These are phyloP conservation scores for Semotilus atromaculatus DNA, from an alignment of 2,797 vertebrate genomes.

Conservation along the genomic window DNA sequence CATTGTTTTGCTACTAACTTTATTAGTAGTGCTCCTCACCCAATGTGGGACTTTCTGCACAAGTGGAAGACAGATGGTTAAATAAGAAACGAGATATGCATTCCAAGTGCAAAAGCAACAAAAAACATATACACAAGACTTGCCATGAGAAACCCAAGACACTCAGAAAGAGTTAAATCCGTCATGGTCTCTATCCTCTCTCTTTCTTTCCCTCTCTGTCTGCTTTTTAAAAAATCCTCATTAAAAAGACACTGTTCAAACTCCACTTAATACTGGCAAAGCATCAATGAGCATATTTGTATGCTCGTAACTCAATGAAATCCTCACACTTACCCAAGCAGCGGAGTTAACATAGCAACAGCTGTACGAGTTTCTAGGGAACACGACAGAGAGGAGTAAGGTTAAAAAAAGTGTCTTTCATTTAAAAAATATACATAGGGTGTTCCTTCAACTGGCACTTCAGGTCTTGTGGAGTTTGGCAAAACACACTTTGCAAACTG, in stretches of 20 bases:
- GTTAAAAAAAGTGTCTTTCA: neutral
- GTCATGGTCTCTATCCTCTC: constrained; percentile 27
- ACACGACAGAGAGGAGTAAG: neutral
- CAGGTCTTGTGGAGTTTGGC: neutral
- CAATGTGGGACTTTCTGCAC: constrained; percentile 24
- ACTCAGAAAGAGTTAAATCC: constrained; percentile 21
- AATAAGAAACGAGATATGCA: constrained; percentile 35
- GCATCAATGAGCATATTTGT: constrained; percentile 38
- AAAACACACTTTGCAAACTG: neutral
- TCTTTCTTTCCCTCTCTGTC: neutral
- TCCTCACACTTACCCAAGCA: constrained; percentile 21
- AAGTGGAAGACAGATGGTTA: constrained; percentile 50
- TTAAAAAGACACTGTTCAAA: constrained; percentile 46
- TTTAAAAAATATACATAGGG: neutral
- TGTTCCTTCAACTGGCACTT: neutral
- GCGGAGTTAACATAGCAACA: constrained; percentile 32
- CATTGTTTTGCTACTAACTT: constrained; percentile 1
- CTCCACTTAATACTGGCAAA: constrained; percentile 43
- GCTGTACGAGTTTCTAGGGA: constrained; percentile 22
- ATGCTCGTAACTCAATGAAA: constrained; percentile 33
- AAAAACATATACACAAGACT: constrained; percentile 34
- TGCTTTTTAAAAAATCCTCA: constrained; percentile 27
- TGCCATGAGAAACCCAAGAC: constrained; percentile 35
- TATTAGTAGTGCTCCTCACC: constrained; percentile 5
- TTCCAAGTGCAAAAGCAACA: constrained; percentile 37